These are phyloP conservation scores for Cepaea hortensis DNA, from an alignment of 2,888 invertebrate genomes.

Conservation along the genomic window DNA sequence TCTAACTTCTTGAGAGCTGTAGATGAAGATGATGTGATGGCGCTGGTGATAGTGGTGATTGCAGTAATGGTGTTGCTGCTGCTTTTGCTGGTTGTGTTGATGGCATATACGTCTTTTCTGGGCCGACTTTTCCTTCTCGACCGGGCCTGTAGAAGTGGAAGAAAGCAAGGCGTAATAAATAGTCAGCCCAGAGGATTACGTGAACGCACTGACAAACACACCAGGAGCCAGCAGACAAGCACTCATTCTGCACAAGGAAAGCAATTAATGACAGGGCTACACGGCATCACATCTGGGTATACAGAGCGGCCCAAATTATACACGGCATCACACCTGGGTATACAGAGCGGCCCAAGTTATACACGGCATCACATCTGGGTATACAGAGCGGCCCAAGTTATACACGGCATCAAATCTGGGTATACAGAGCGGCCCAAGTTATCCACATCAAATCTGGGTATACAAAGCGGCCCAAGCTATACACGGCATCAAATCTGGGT, in stretches of 20 bases:
- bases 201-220: constrained; percentile 4
- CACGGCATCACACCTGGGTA: no score
- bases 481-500: no score
- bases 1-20: constrained; percentile 8
- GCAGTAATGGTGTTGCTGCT: not conserved
- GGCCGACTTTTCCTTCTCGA: constrained; percentile 37
- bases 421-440: no score
- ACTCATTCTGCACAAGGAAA: not conserved
- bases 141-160: constrained; percentile 36
- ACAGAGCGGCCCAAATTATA: no score
- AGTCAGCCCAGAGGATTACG: constrained; percentile 36
- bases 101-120: constrained; percentile 28
- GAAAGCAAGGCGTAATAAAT: constrained; percentile 16
- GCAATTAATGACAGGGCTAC: not conserved
- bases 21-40: not conserved
- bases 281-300: no score
- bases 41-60: constrained; percentile 1
- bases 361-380: no score
- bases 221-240: not conserved
- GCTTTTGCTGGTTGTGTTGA: not conserved
- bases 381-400: no score
- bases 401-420: no score
- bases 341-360: no score
- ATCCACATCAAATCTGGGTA: no score
- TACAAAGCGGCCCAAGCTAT: no score